These are phyloP conservation scores for Allolobophora icterica DNA, from an alignment of 2,888 invertebrate genomes.

Conservation along the genomic window DNA sequence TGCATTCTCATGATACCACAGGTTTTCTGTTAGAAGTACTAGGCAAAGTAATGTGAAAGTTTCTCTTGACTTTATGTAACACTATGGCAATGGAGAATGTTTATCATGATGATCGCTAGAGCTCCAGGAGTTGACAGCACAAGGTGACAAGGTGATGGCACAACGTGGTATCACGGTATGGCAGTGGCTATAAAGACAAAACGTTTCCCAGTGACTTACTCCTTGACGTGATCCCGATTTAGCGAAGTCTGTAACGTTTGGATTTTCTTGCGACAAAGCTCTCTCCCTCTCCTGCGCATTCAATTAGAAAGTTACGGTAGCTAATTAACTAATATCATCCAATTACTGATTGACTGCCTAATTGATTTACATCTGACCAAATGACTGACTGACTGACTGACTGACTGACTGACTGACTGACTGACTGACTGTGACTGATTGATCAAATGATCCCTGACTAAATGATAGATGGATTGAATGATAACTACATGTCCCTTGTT, in stretches of 20 bases:
- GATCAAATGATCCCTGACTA: neutral
- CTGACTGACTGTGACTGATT: neutral
- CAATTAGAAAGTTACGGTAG: neutral
- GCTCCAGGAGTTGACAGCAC: no score
- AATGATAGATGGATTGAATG: neutral
- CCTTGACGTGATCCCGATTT: conserved; percentile 7
- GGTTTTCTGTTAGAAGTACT: neutral
- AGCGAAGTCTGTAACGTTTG: neutral
- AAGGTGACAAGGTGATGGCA: no score
- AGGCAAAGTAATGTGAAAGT: neutral
- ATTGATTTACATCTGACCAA: neutral
- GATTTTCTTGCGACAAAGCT: neutral
- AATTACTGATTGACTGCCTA: neutral
- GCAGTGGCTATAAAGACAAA: neutral
- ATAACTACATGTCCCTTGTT: neutral
- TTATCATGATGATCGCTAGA: no score
- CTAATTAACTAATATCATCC: neutral
- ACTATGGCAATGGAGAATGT: no score
- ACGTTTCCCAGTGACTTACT: neutral
- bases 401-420: neutral
- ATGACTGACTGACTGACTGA: neutral
- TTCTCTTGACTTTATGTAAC: neutral
- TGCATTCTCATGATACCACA: neutral
- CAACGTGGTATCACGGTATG: neutral
- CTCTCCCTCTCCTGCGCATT: conserved; percentile 2